Evolutionary conservation across 1,140 invertebrate species (phyloP).

Genomic region (Zaprionus inermis): DNA sequence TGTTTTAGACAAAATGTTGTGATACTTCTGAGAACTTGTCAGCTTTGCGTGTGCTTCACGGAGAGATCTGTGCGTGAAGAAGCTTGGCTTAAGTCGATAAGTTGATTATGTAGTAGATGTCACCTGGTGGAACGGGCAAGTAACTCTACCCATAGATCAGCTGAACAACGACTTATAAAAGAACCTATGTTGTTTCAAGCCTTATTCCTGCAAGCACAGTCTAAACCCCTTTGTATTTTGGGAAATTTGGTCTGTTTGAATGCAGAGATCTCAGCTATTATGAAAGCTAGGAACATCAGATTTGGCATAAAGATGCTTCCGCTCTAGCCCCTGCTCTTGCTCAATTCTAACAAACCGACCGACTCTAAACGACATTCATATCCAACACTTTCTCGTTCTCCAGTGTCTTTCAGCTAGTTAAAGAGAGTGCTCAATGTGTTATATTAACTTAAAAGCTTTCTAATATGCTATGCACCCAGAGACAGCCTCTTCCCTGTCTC

Average conservation of each 20-base stretch:
- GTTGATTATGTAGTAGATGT: not conserved
- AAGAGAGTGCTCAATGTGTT: not conserved
- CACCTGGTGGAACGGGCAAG: not conserved
- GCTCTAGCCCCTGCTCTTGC: not conserved
- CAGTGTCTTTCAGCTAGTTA: not conserved
- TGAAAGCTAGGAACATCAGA: not conserved
- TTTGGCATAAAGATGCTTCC: fast-evolving
- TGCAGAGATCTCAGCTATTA: not conserved
- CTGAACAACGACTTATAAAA: not conserved
- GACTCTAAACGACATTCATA: not conserved
- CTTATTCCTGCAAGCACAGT: too few relatives aligned
- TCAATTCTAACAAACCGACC: not conserved
- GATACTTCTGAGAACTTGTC: conserved; percentile 4
- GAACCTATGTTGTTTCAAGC: too few relatives aligned
- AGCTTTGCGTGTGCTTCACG: not conserved
- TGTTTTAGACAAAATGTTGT: conserved; percentile 19
- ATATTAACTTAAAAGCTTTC: not conserved
- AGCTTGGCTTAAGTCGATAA: not conserved
- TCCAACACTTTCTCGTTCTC: not conserved
- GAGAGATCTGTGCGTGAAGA: not conserved
- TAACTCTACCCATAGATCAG: not conserved
- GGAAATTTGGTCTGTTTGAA: not conserved
- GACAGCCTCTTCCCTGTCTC: not conserved
- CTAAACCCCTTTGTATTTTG: too few relatives aligned
- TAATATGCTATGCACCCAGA: conserved; percentile 4